Evolutionary conservation across 2,888 invertebrate genomes (phyloP), one percentile per base, ranked within the genome.

Genomic region (Drosophila sordidula): DNA sequence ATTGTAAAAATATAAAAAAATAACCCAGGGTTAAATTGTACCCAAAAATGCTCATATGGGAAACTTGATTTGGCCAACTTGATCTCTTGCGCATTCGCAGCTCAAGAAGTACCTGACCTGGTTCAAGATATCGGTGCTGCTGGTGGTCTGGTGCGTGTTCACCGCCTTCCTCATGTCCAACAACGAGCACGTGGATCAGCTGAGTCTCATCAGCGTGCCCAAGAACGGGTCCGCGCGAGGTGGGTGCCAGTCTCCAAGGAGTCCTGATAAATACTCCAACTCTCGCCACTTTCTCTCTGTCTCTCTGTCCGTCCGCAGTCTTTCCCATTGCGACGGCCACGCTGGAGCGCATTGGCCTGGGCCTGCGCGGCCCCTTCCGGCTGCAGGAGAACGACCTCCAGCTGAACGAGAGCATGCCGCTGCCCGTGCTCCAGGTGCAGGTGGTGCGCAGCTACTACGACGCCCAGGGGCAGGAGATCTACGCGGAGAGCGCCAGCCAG

Each of bases 141-240:
- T 95, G 2, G 92, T 93, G 0, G 93, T 94, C 51, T 96, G 96
- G 96, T 79, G 94, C 0, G 92, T 95, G 74, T 96, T 96, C 89
- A 95, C 96, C 0, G 93, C 93, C 4, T 93, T 94, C 8, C 93
- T 96, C 72, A 94, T 96, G 92, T 93, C 94, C 82, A 95, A 95
- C 86, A 95, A 94, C 70, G 96, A 96, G 80, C 95, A 94, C 85
- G 93, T 94, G 36, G 93, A 93, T 46, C 91, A 93, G 18, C 92
- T 93, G 50, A 94, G 95, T 82, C 94, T 95, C 82, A 93, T 96
- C 0, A 94, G 94, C 4, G 93, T 96, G 58, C 91, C 91, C 49
- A 77, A 54, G 56, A 89, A 87, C 67, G 83, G 89, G 49, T 83
- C 89, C 0, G 71, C 84, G 11, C 71, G 78, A 80, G 80, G 90